Conservation (phyloP, 2,888 invertebrate species). For the Leptinotarsa tumamoca region DNA sequence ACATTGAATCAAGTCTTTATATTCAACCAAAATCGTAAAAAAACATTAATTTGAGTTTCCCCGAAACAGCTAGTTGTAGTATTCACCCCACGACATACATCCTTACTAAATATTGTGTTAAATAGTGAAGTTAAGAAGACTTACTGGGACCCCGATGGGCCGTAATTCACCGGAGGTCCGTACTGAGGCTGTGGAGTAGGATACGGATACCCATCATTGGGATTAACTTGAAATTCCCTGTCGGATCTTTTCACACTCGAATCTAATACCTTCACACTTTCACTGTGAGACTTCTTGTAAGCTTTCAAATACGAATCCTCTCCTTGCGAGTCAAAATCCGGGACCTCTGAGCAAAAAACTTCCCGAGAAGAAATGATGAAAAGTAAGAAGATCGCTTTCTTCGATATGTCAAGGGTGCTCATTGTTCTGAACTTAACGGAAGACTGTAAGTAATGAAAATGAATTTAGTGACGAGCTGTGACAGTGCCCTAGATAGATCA, state of each 20-base stretch:
- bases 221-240: conserved; percentile 22
- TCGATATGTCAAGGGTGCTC: conserved; percentile 20
- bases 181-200: conserved; percentile 13
- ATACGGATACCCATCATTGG: conserved; percentile 14
- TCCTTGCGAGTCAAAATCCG: not conserved
- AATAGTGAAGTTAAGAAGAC: not conserved
- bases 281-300: conserved; percentile 16
- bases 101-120: too few species aligned
- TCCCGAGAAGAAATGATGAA: not conserved
- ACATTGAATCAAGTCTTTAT: too few species aligned
- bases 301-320: conserved; percentile 22
- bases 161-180: conserved; percentile 20
- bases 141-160: conserved; percentile 11
- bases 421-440: conserved; percentile 18
- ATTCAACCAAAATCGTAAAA: too few species aligned
- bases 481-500: conserved; percentile 25
- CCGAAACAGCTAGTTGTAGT: too few species aligned
- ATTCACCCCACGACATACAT: too few species aligned
- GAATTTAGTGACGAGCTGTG: conserved; percentile 1
- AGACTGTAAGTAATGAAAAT: conserved; percentile 23
- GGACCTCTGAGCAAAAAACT: conserved; percentile 14
- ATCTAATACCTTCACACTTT: conserved; percentile 16
- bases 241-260: not conserved
- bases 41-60: too few species aligned
- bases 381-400: conserved; percentile 3